These are phyloP conservation scores for Ceriagrion tenellum DNA, from an alignment of 2,888 invertebrate species.

Conservation along the genomic window DNA sequence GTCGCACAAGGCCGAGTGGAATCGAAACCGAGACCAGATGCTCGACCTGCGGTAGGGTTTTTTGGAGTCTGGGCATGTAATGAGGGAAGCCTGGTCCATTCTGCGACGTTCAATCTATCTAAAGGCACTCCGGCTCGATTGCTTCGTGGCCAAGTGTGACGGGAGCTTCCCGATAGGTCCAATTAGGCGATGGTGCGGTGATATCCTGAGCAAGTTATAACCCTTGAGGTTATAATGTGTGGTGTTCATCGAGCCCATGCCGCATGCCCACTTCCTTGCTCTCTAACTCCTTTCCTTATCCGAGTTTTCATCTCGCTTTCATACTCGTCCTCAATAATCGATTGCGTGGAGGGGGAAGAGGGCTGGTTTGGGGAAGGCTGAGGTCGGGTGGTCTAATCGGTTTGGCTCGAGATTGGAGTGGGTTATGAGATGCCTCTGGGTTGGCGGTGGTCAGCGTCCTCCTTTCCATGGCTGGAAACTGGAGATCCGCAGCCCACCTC, in stretches of 20 bases:
- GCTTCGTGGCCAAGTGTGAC: background rate
- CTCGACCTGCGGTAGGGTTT: background rate
- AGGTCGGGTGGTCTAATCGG: background rate
- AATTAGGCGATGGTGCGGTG: background rate
- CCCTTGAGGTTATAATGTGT: background rate
- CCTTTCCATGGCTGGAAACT: too few relatives aligned
- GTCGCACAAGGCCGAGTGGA: background rate
- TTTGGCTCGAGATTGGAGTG: background rate
- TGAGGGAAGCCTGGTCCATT: background rate
- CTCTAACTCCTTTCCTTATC: background rate
- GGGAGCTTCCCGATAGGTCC: background rate
- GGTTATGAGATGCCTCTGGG: background rate
- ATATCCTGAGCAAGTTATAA: constrained; percentile 14
- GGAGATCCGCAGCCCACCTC: background rate
- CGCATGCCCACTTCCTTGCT: background rate
- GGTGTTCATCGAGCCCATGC: background rate
- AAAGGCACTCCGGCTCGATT: constrained; percentile 10
- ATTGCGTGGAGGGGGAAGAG: background rate
- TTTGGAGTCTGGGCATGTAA: background rate
- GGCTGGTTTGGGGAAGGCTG: background rate
- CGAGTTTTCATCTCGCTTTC: background rate
- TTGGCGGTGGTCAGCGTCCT: too few relatives aligned
- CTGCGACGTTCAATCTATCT: background rate
- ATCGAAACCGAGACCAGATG: background rate
- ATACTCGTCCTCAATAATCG: constrained; percentile 17